These are phyloP conservation scores for Enchytraeus crypticus DNA, from an alignment of 2,888 invertebrate genomes.

Conservation along the genomic window DNA sequence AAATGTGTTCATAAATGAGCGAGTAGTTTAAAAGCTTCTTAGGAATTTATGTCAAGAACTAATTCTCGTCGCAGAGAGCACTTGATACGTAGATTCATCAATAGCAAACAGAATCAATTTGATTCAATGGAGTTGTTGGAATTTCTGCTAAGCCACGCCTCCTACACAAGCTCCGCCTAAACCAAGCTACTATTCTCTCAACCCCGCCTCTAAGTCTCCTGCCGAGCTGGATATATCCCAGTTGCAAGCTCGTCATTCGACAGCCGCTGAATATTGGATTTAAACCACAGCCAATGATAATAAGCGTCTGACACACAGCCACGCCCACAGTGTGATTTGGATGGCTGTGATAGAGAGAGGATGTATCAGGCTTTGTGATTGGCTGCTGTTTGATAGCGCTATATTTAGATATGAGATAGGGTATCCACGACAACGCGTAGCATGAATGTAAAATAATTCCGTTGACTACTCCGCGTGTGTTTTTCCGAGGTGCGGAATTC, in stretches of 20 bases:
- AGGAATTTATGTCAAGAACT: no score
- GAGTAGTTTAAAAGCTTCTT: no score
- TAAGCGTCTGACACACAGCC: slow-evolving; percentile 11
- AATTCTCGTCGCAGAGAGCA: no score
- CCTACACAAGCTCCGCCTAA: background rate
- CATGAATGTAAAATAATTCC: slow-evolving; percentile 11
- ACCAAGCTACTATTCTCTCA: slow-evolving; percentile 3
- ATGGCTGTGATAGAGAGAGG: no score
- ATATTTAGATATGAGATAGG: slow-evolving; percentile 15
- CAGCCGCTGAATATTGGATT: slow-evolving; percentile 17
- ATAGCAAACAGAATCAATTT: slow-evolving; percentile 52
- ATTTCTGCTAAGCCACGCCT: slow-evolving; percentile 92
- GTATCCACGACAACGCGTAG: slow-evolving; percentile 16
- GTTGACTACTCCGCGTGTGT: slow-evolving; percentile 15
- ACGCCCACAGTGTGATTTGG: no score
- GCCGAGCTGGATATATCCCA: slow-evolving; percentile 17
- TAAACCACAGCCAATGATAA: slow-evolving; percentile 11
- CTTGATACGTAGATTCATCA: no score
- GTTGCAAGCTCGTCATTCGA: slow-evolving; percentile 17
- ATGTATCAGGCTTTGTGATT: no score
- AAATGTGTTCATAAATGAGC: no score
- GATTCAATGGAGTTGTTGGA: slow-evolving; percentile 80
- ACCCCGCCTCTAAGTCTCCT: slow-evolving; percentile 12
- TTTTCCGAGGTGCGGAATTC: no score
- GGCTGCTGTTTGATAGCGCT: background rate